phyloP scores from a whole-genome alignment of 2,113 vertebrate genomes.

The Salvelinus sp. region DNA sequence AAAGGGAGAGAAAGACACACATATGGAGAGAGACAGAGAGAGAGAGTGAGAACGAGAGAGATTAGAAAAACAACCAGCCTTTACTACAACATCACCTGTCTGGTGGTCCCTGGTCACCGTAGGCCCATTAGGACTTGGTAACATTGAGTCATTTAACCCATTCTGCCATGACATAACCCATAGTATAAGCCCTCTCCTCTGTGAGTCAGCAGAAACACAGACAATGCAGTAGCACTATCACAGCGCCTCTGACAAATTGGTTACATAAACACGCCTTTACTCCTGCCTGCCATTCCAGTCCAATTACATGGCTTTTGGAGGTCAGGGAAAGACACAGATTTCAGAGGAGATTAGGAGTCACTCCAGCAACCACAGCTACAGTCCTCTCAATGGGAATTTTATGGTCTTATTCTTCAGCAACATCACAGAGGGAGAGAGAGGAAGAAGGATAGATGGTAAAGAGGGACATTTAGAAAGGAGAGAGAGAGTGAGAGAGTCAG shows the following conservation, averaged over 20 bases:
- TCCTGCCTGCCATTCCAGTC: conserved; percentile 56
- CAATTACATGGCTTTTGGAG: conserved; percentile 59
- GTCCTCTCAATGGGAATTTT: conserved; percentile 48
- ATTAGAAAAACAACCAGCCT: too few species aligned
- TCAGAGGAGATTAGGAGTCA: conserved; percentile 55
- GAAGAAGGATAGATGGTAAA: not conserved
- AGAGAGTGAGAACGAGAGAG: too few species aligned
- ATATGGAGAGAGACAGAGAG: not conserved
- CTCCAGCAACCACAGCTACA: conserved; percentile 30
- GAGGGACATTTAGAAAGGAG: conserved; percentile 1
- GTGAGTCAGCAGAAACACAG: conserved; percentile 19
- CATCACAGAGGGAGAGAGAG: conserved; percentile 28
- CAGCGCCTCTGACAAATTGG: conserved; percentile 32
- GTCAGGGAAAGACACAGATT: conserved; percentile 61
- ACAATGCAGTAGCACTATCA: conserved; percentile 38
- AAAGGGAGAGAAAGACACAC: not conserved
- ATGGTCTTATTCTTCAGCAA: conserved; percentile 40
- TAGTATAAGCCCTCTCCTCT: not conserved
- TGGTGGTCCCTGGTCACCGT: too few species aligned
- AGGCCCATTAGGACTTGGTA: too few species aligned
- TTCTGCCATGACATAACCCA: not conserved
- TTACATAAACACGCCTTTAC: conserved; percentile 59
- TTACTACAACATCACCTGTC: too few species aligned
- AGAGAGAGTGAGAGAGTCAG: not conserved
- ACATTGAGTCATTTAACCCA: too few species aligned